Conservation (phyloP, 2,113 vertebrate species). For the Chauna torquata region DNA sequence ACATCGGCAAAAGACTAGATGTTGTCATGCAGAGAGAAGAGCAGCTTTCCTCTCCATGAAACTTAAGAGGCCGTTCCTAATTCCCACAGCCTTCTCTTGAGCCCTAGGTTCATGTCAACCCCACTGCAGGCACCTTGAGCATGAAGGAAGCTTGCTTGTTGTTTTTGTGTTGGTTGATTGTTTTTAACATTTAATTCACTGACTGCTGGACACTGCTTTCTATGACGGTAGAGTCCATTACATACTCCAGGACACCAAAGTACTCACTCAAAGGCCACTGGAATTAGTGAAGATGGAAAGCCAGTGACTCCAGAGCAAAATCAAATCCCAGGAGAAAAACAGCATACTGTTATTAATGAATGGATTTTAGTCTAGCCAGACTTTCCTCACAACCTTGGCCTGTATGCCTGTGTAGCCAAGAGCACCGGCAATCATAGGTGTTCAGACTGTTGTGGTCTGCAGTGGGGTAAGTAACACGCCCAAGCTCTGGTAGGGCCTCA, state of each 20-base stretch:
- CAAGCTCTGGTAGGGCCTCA: neutral
- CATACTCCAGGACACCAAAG: neutral
- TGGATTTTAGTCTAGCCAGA: neutral
- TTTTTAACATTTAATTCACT: neutral
- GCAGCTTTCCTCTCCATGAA: neutral
- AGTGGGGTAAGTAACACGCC: neutral
- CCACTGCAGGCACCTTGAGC: neutral
- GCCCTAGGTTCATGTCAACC: neutral
- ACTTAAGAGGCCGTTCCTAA: rapidly evolving
- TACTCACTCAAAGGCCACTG: neutral
- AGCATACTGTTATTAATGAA: neutral
- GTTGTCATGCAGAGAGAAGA: neutral
- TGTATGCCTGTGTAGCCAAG: neutral
- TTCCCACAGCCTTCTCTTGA: neutral
- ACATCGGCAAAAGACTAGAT: neutral
- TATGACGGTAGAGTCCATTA: neutral
- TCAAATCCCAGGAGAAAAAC: neutral
- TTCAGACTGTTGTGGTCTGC: neutral
- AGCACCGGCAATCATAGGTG: too few relatives aligned
- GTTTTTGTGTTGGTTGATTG: neutral
- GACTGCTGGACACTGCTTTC: neutral
- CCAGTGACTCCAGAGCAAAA: neutral
- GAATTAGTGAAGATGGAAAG: neutral
- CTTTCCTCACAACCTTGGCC: neutral
- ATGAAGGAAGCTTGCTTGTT: neutral